Conservation (phyloP, 2,113 vertebrate species). For the Gobius niger region DNA sequence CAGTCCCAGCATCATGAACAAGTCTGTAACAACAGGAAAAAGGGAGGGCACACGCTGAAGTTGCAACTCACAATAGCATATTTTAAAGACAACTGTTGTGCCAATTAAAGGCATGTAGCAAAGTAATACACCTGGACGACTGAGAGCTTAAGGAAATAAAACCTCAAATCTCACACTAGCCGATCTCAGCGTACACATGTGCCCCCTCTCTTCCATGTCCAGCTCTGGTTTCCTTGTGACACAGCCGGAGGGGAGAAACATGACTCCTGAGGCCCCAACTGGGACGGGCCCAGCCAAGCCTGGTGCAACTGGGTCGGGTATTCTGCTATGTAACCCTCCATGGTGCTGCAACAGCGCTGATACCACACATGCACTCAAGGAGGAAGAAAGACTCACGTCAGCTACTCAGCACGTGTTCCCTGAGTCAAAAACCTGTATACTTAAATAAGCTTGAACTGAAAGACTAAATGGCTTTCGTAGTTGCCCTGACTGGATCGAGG, state of each 20-base stretch:
- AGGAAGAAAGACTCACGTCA: constrained; percentile 18
- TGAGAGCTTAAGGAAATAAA: constrained; percentile 8
- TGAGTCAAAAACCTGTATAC: neutral
- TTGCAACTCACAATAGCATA: neutral
- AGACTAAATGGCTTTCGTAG: neutral
- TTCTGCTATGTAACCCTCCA: constrained; percentile 18
- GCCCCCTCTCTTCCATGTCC: constrained; percentile 24
- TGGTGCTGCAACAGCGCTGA: constrained; percentile 9
- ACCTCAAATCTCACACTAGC: constrained; percentile 38
- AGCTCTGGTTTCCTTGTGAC: constrained; percentile 58
- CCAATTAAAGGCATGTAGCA: constrained; percentile 15
- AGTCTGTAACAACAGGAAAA: neutral
- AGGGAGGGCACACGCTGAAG: neutral
- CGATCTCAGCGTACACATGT: constrained; percentile 31
- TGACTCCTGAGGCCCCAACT: constrained; percentile 52
- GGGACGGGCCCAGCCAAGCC: constrained; percentile 34
- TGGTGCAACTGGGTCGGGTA: constrained; percentile 29
- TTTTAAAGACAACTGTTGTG: constrained; percentile 9
- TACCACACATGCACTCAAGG: neutral
- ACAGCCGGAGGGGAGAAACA: constrained; percentile 63
- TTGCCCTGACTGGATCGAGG: too few species aligned
- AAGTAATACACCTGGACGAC: too few species aligned
- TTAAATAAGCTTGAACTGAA: neutral
- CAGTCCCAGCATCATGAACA: constrained; percentile 27
- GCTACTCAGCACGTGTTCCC: constrained; percentile 4